Base-by-base conservation (phyloP, 35 echinoderm and acorn worm species). In the Strongylocentrotus purpuratus region DNA sequence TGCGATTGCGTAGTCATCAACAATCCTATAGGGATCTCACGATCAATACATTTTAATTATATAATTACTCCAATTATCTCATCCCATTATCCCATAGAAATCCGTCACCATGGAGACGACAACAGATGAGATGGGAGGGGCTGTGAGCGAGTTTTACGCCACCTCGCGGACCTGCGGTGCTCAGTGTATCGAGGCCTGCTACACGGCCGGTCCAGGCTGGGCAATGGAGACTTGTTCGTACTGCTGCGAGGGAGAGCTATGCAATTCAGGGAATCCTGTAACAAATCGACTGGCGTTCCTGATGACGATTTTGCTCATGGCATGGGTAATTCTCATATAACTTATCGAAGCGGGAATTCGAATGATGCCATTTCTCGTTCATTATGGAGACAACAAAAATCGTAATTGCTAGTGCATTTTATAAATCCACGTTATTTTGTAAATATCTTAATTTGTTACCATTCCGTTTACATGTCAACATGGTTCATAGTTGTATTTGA, bases 211-310 rank as follows among this genome's bases (percentile, higher is more conserved):
- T 15, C 32, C 87, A 2, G 12, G 14, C 31, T 18, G 32, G 45
- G 3, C 32, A 2, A 31, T 0, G 18, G 87, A 88, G 45, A 88
- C 87, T 0, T 88, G 87, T 8, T 32, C 87, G 31, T 46, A 88
- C 87, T 88, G 87, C 45, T 88, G 87, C 45, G 87, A 88, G 45
- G 87, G 45, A 88, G 87, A 88, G 13, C 87, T 88, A 5, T 88
- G 87, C 22, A 88, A 88, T 88, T 13, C 32, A 33, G 32, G 32
- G 4, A 70, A 70, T 28, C 9, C 87, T 88, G 2, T 88, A 20
- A 41, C 28, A 4, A 32, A 88, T 41, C 31, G n/a, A 4, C 87
- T 46, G 87, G 45, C 28, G 22, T 33, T 46, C 2, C 32, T 33
- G 33, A 9, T 7, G 3, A 33, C 35, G 1, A 1, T 88, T 33